phyloP scores from a whole-genome alignment of 2,113 vertebrate species.

The Oryzias celebensis region DNA sequence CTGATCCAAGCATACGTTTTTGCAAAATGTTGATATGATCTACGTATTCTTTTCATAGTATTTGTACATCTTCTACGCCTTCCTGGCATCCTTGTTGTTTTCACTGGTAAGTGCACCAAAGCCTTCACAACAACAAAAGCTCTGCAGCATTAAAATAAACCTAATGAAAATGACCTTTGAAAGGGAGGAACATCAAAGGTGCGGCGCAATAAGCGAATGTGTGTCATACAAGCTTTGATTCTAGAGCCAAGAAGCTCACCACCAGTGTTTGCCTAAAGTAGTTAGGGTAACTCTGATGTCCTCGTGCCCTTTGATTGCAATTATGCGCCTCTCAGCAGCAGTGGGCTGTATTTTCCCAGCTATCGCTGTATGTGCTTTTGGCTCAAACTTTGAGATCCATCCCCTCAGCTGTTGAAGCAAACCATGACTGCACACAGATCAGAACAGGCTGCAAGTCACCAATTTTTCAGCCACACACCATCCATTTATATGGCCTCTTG shows the following conservation, averaged over 20 bases:
- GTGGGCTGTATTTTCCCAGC: constrained; percentile 58
- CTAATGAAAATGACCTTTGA: constrained; percentile 36
- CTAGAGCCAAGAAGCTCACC: constrained; percentile 6
- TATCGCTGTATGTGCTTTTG: constrained; percentile 50
- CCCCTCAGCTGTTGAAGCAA: constrained; percentile 49
- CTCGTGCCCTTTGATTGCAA: constrained; percentile 64
- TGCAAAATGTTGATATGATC: not conserved
- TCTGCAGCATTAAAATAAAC: constrained; percentile 6
- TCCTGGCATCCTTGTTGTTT: constrained; percentile 80
- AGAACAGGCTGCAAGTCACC: constrained; percentile 35
- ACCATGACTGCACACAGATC: constrained; percentile 36
- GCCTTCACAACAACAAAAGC: not conserved
- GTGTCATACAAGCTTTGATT: constrained; percentile 17
- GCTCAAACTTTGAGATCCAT: constrained; percentile 65
- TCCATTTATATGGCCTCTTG: constrained; percentile 29
- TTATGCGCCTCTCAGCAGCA: constrained; percentile 52
- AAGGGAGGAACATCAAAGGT: constrained; percentile 26
- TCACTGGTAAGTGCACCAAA: constrained; percentile 76
- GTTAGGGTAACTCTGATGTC: constrained; percentile 52
- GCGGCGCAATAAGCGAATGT: constrained; percentile 28
- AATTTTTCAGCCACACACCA: constrained; percentile 22
- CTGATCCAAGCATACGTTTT: constrained; percentile 18
- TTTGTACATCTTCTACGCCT: constrained; percentile 75
- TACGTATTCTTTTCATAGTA: constrained; percentile 66
- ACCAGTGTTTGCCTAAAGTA: constrained; percentile 33